Percentiles rank a stretch among this genome's conserved stretches.
Conservation (phyloP, 1,140 invertebrate species). For the Meloidogyne chitwoodi region DNA sequence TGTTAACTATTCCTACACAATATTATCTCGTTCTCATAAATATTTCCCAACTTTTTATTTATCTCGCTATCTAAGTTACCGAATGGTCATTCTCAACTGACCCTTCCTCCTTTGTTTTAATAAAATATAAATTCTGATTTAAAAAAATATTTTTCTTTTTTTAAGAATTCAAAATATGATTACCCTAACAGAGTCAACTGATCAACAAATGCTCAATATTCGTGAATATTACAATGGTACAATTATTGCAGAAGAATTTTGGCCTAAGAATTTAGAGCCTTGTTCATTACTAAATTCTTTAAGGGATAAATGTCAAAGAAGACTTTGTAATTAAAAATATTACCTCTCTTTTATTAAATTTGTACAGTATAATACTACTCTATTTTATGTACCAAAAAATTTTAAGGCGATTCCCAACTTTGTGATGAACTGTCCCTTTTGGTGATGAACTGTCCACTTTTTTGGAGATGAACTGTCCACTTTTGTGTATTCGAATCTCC, state of each 20-base stretch:
- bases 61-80: too few relatives aligned
- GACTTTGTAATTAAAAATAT: not conserved
- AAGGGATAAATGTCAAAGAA: slow-evolving; percentile 16
- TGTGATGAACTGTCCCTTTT: too few relatives aligned
- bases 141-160: not conserved
- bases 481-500: too few relatives aligned
- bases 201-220: slow-evolving; percentile 14
- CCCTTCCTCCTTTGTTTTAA: too few relatives aligned
- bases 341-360: not conserved
- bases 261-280: slow-evolving; percentile 16
- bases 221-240: slow-evolving; percentile 14
- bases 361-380: not conserved
- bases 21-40: too few relatives aligned
- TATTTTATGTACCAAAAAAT: not conserved
- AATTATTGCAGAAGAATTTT: slow-evolving; percentile 13
- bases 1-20: too few relatives aligned
- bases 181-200: slow-evolving; percentile 10
- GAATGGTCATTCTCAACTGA: too few relatives aligned
- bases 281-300: slow-evolving; percentile 9
- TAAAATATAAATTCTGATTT: too few relatives aligned
- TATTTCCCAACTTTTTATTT: too few relatives aligned
- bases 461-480: too few relatives aligned
- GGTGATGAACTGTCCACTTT: too few relatives aligned
- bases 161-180: slow-evolving; percentile 10
- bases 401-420: too few relatives aligned